Evolutionary conservation across 2,888 invertebrate species (phyloP), one percentile per base, ranked within the genome.

Genomic region (Pollenia griseotomentosa): DNA sequence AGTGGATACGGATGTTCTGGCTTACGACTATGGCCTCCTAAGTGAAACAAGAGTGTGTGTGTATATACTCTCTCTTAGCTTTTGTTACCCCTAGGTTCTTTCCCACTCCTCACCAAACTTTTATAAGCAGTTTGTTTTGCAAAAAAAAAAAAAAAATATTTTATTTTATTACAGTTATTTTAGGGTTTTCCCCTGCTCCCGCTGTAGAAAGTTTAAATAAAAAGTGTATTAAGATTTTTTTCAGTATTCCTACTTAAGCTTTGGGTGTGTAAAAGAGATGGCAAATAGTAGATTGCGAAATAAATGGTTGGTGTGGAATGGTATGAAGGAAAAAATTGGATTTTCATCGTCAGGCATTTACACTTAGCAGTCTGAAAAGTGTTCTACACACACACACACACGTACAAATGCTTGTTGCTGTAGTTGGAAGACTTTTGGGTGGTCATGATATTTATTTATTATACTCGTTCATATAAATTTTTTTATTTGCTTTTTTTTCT

Each of bases 81-180:
- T 73, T 59, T 66, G 65, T 68, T 75, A 63, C 48, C 71, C 53
- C 63, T 66, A 80, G 68, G 59, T 59, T 75, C 63, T 57, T 40
- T 78, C 53, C 12, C 55, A n/a, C 46, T 42, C 51, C n/a, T 66
- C 42, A 55, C 10, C 51, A 33, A 33, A 33, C 33, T 19, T n/a
- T n/a, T 19, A 46, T 44, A 51, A 63, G 74, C 19, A 46, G 80
- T 53, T 77, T 88, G 70, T 79, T 86, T 89, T 46, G 84, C 55
- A 86, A 89, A 88, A 90, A 61, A 48, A 75, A 33, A 75, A 33
- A 33, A 81, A 86, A 89, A 89, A 89, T 91, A 92, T 92, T 92
- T 92, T 92, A 92, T 92, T 92, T 92, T 92, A 92, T 92, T 92
- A 92, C 90, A 90, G 89, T 90, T 89, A 89, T 90, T 91, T 89